Evolutionary conservation across 2,797 vertebrate genomes (phyloP), one percentile per base, ranked within the genome.

Genomic region (Chloroceryle amazona): DNA sequence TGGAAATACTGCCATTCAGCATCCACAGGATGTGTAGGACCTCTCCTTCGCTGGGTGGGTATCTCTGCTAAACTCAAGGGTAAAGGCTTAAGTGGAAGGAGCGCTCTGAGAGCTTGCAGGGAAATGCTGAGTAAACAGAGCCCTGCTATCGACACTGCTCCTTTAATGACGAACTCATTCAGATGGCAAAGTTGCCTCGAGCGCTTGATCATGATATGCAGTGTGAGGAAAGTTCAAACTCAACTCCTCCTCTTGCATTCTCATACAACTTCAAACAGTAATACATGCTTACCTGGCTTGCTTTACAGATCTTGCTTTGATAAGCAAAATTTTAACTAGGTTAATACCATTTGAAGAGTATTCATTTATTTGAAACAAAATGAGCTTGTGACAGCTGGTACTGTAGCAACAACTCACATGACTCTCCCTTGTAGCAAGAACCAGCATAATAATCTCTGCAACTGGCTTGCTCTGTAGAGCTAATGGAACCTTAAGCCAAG

Each of bases 291-390:
- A 96, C 92, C 93, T 95, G 72, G 52, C 93, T 89, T 80, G 86
- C 81, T 95, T 94, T 85, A 94, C 67, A 93, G 95, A 95, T 95
- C 83, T 74, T 91, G 92, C 91, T 91, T 87, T 94, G 89, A 96
- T 95, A 96, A 90, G 81, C 90, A 86, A 82, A 92, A 82, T 85
- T 94, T 81, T 93, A 95, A 94, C 76, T 71, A 89, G 86, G 78
- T 93, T 95, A 92, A 96, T 87, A 67, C 44, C 74, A 85, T 76
- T 71, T 93, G 54, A 95, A 81, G 60, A 81, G 85, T 57, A 84
- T 88, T 88, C 74, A 84, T 61, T 74, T 71, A 91, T 89, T 3
- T 41, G 73, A 93, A 95, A 93, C 74, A 86, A 87, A 96, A 90
- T 35, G 44, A 96, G 74, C 44, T 46, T 39, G 73, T 95, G 74